Base-by-base conservation (phyloP, 2,113 vertebrate species). In the Choloepus hoffmanni region DNA sequence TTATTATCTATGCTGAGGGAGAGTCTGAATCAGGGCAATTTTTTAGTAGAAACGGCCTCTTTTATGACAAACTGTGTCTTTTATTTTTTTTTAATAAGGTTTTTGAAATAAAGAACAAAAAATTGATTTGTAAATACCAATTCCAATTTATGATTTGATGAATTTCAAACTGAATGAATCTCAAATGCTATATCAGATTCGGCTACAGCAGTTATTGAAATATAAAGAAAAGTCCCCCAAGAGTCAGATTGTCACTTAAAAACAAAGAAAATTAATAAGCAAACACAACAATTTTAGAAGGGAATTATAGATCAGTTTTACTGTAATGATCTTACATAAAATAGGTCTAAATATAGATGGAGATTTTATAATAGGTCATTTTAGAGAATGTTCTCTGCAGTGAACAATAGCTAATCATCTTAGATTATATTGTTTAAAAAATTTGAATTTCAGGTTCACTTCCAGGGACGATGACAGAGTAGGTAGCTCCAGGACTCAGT, bases 211-310 rank as follows among this genome's bases (percentile, higher is more conserved):
- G 82, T 92, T 96, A 72, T 85, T 97, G 36, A 60, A 90, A 85
- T 45, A 85, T 48, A 79, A 63, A 88, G 63, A 43, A 95, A 95
- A 90, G 7, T 0, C 14, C 79, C 15, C 68, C 88, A 72, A 78
- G 88, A 94, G 30, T 96, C 26, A 70, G 12, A 86, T 95, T 96
- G 84, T 1, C 36, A 89, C 45, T 92, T 97, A 92, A 85, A 94
- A 84, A 90, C n/a, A 73, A 85, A 95, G n/a, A 89, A 92, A 95
- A 97, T 90, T 95, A 92, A 88, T 85, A 94, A 62, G 77, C 10
- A 85, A 76, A 88, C 4, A 81, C 40, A 19, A 48, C 53, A 85
- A 19, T 10, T 36, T 70, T 74, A 94, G 23, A 15, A 4, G 30
- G 16, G 74, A 85, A 94, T 90, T 65, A 48, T 76, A 87, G 30